Evolutionary conservation across 35 echinoderm and acorn worm species (phyloP).

Genomic region (Anneissia japonica): DNA sequence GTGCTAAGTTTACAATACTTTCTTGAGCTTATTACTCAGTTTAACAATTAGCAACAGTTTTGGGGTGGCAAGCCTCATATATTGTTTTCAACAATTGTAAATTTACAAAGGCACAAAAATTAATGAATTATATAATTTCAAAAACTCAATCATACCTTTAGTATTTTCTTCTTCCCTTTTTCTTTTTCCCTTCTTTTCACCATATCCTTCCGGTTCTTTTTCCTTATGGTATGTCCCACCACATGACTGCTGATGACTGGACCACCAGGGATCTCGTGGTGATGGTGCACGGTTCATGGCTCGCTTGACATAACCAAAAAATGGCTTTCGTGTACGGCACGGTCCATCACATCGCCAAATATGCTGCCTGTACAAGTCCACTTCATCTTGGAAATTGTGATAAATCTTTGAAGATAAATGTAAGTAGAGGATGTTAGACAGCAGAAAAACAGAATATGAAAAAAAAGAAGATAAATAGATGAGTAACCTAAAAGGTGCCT

Average conservation of each 20-base stretch:
- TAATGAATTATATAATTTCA: too few species aligned
- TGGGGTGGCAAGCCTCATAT: too few species aligned
- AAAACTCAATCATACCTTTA: neutral
- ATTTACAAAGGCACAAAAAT: too few species aligned
- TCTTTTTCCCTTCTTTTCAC: slow-evolving; percentile 45
- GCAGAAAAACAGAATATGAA: too few species aligned
- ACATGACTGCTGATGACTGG: slow-evolving; percentile 58
- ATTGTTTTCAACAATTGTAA: too few species aligned
- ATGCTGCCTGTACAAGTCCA: slow-evolving; percentile 82
- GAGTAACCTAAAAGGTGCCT: too few species aligned
- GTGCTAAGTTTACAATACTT: too few species aligned
- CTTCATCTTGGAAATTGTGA: slow-evolving; percentile 94
- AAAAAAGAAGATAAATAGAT: too few species aligned
- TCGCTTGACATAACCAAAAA: slow-evolving; percentile 71
- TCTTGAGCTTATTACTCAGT: too few species aligned
- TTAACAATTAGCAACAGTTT: too few species aligned
- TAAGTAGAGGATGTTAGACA: too few species aligned
- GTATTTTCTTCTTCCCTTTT: slow-evolving; percentile 57
- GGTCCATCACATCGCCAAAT: slow-evolving; percentile 88
- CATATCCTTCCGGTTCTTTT: slow-evolving; percentile 89
- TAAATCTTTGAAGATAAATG: too few species aligned
- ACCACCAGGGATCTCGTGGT: slow-evolving; percentile 69
- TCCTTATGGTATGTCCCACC: slow-evolving; percentile 79
- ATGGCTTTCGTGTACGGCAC: slow-evolving; percentile 63
- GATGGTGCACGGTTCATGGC: slow-evolving; percentile 90